Evolutionary conservation across 2,797 vertebrate genomes (phyloP).

Genomic region (Epinephelus coioides): DNA sequence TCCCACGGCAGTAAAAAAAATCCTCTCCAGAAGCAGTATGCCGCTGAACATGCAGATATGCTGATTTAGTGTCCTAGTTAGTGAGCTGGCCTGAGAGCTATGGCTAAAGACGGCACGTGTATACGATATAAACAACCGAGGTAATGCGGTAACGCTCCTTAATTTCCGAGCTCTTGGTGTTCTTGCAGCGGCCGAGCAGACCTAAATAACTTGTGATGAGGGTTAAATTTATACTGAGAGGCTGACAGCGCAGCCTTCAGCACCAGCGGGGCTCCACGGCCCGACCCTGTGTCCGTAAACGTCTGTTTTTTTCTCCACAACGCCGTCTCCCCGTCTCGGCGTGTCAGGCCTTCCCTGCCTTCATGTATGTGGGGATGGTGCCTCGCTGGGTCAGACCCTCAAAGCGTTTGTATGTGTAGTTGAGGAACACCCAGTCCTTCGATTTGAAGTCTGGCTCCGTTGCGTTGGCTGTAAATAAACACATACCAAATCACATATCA

Average conservation of each 20-base stretch:
- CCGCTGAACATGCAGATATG: constrained; percentile 73
- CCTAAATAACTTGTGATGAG: constrained; percentile 72
- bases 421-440: constrained; percentile 99
- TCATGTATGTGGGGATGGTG: constrained; percentile 97
- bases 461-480: constrained; percentile 87
- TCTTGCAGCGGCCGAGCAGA: constrained; percentile 57
- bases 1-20: constrained; percentile 25
- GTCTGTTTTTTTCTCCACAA: constrained; percentile 43
- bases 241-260: constrained; percentile 63
- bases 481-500: constrained; percentile 41
- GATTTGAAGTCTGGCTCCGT: constrained; percentile 98
- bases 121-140: constrained; percentile 74
- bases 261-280: constrained; percentile 72
- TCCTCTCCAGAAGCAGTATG: constrained; percentile 51
- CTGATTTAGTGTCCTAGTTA: constrained; percentile 67
- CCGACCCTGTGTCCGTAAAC: constrained; percentile 83
- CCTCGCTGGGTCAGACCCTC: constrained; percentile 97
- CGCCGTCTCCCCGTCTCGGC: neutral
- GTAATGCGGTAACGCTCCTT: constrained; percentile 76
- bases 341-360: constrained; percentile 92
- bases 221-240: constrained; percentile 70
- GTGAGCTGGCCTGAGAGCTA: constrained; percentile 73
- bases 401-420: constrained; percentile 99
- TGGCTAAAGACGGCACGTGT: constrained; percentile 64
- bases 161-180: constrained; percentile 56